These are phyloP conservation scores for Sthenelais limicola DNA, from an alignment of 2,888 invertebrate genomes.

Conservation along the genomic window DNA sequence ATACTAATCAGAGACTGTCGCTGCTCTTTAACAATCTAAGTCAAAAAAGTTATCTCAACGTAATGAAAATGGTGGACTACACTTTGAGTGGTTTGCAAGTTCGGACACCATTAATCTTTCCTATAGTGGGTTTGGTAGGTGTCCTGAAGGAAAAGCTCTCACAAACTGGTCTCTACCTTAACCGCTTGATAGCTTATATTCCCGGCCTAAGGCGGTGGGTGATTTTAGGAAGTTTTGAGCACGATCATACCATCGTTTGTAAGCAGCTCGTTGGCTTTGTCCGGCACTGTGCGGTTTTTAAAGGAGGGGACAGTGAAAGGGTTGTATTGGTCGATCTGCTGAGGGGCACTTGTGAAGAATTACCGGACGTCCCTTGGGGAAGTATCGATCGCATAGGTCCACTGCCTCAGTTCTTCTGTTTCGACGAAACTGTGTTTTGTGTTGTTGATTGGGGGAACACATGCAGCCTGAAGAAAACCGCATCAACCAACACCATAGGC, in stretches of 20 bases:
- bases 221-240: slow-evolving; percentile 22
- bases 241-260: slow-evolving; percentile 18
- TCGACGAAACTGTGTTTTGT: slow-evolving; percentile 29
- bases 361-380: slow-evolving; percentile 27
- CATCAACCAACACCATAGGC: neutral
- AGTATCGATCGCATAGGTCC: slow-evolving; percentile 20
- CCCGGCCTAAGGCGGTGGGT: slow-evolving; percentile 15
- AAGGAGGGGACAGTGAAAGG: slow-evolving; percentile 22
- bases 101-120: neutral
- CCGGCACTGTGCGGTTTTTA: slow-evolving; percentile 26
- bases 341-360: slow-evolving; percentile 7
- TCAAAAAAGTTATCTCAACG: slow-evolving; percentile 23
- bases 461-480: neutral
- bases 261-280: slow-evolving; percentile 28
- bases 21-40: slow-evolving; percentile 13
- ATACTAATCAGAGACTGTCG: neutral
- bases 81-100: slow-evolving; percentile 20
- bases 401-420: slow-evolving; percentile 27
- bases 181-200: slow-evolving; percentile 14
- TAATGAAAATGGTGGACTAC: slow-evolving; percentile 28
- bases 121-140: slow-evolving; percentile 14
- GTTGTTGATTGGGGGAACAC: slow-evolving; percentile 33
- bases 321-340: slow-evolving; percentile 17
- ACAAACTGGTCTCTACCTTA: slow-evolving; percentile 18
- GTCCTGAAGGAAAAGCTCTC: slow-evolving; percentile 10